Percentiles rank a stretch among this genome's conserved stretches.
Evolutionary conservation across 30 jellyfish, hydroid and myxozoan species (phyloP).

Genomic region (Turritopsis rubra): DNA sequence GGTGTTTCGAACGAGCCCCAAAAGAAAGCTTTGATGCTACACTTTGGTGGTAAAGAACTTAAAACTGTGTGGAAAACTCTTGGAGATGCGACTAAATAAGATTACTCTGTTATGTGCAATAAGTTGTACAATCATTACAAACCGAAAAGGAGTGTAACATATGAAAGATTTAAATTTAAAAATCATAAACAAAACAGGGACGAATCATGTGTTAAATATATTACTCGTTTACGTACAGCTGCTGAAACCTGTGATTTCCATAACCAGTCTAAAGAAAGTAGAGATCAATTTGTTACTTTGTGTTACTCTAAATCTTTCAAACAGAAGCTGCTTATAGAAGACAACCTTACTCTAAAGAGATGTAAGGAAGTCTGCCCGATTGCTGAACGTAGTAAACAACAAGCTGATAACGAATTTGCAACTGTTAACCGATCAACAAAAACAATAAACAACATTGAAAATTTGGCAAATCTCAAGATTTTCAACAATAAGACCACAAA

Average conservation of each 20-base stretch:
- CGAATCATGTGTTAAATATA: neutral
- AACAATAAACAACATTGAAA: no score
- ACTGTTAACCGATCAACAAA: no score
- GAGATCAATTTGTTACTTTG: neutral
- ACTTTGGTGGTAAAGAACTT: slow-evolving; percentile 20
- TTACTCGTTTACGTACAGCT: neutral
- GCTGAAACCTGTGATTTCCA: neutral
- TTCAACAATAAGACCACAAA: no score
- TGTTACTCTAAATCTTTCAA: neutral
- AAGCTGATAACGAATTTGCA: neutral
- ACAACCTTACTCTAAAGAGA: neutral
- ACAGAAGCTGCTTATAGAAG: neutral
- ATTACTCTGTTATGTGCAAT: slow-evolving; percentile 3
- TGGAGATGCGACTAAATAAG: neutral
- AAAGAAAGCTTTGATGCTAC: slow-evolving; percentile 8
- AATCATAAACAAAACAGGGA: neutral
- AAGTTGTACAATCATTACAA: slow-evolving; percentile 1
- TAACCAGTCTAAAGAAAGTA: neutral
- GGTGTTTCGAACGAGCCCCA: slow-evolving; percentile 29
- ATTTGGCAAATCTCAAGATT: no score
- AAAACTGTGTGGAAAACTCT: slow-evolving; percentile 20
- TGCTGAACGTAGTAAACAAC: neutral
- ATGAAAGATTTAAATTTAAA: slow-evolving; percentile 10
- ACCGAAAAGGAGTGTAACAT: slow-evolving; percentile 22
- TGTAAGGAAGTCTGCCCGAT: neutral